These are phyloP conservation scores for Brachypodius melanocephalos DNA, from an alignment of 2,113 vertebrate species.

Conservation along the genomic window DNA sequence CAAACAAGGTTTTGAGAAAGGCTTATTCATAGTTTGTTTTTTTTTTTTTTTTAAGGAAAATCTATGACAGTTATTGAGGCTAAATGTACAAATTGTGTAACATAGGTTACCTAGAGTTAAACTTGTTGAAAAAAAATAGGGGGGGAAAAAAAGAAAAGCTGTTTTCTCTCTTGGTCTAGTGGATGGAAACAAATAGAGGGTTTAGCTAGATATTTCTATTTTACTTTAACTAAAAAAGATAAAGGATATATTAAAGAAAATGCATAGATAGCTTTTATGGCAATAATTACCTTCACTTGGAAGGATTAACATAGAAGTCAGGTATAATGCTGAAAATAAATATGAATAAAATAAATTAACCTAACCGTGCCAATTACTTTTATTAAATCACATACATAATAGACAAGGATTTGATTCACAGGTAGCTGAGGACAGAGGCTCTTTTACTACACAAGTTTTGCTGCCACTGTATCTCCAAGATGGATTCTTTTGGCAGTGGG, in stretches of 20 bases:
- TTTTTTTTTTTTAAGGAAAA: not conserved
- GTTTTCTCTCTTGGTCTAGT: not conserved
- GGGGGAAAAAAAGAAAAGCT: fast-evolving
- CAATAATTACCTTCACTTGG: not conserved
- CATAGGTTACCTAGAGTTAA: not conserved
- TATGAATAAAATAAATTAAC: not conserved
- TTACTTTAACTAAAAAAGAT: not conserved
- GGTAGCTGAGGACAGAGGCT: not conserved
- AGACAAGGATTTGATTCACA: not conserved
- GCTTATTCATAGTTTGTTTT: not conserved
- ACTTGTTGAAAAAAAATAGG: not conserved
- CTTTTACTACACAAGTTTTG: not conserved
- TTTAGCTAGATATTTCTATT: not conserved
- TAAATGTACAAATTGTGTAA: not conserved
- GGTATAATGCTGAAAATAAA: not conserved
- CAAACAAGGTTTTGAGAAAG: not conserved
- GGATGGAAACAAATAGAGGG: not conserved
- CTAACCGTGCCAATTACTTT: not conserved
- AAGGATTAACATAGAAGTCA: not conserved
- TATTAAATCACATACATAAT: not conserved
- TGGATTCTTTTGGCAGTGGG: not conserved
- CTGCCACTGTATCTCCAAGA: not conserved
- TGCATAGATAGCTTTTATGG: not conserved
- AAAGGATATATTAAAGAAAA: not conserved
- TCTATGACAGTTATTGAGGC: not conserved